phyloP scores from a whole-genome alignment of 2,888 invertebrate species.

The Chymomyza caudatula region DNA sequence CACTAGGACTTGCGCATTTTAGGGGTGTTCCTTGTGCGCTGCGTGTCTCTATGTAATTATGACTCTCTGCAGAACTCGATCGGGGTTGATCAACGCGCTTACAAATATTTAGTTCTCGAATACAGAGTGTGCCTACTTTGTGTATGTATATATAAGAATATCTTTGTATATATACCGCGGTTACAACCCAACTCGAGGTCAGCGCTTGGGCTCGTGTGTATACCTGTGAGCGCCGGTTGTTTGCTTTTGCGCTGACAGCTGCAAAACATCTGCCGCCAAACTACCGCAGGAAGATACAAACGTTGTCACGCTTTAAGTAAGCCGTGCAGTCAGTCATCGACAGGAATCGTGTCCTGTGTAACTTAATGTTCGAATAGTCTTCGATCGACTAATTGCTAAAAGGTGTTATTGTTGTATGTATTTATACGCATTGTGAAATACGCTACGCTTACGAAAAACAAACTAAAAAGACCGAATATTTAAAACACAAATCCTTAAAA shows the following conservation, averaged over 20 bases:
- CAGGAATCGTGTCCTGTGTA: not conserved
- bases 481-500: not conserved
- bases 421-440: not conserved
- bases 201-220: not conserved
- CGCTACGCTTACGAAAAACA: not conserved
- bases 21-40: not conserved
- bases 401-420: no score
- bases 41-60: not conserved
- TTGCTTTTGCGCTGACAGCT: not conserved
- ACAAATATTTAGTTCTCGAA: not conserved
- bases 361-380: not conserved
- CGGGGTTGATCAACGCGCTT: not conserved
- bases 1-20: not conserved
- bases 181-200: not conserved
- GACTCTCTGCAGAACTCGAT: not conserved
- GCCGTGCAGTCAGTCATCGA: not conserved
- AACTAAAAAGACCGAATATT: not conserved
- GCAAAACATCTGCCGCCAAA: not conserved
- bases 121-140: not conserved
- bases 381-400: not conserved
- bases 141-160: not conserved
- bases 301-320: not conserved
- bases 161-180: not conserved
- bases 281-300: not conserved
- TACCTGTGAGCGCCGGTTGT: not conserved